Percentiles rank a stretch among this genome's conserved stretches.
phyloP scores from a whole-genome alignment of 2,797 vertebrate species.

The Gymnoscopelus braueri region DNA sequence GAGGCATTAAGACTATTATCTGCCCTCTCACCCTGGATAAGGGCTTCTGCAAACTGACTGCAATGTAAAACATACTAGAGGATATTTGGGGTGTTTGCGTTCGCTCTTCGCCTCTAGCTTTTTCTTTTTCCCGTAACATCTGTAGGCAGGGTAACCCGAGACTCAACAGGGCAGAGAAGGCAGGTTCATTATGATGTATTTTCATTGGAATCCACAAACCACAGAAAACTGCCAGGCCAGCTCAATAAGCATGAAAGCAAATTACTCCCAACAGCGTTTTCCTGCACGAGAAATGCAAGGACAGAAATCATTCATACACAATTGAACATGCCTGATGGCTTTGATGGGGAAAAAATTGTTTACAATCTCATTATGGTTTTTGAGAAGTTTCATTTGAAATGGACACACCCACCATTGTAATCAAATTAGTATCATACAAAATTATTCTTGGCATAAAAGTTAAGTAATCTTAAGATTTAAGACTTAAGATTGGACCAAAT shows the following conservation, averaged over 20 bases:
- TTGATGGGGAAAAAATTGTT: slow-evolving; percentile 13
- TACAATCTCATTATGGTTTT: too few relatives aligned
- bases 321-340: slow-evolving; percentile 18
- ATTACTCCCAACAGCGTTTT: slow-evolving; percentile 54
- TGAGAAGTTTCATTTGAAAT: too few relatives aligned
- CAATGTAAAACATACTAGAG: too few relatives aligned
- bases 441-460: too few relatives aligned
- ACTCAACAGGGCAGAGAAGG: slow-evolving; percentile 76
- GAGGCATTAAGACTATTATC: too few relatives aligned
- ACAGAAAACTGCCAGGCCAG: slow-evolving; percentile 74
- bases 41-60: too few relatives aligned
- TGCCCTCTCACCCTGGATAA: too few relatives aligned
- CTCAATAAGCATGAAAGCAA: slow-evolving; percentile 79
- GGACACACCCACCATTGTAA: too few relatives aligned
- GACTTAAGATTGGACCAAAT: too few relatives aligned
- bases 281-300: slow-evolving; percentile 5
- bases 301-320: slow-evolving; percentile 22
- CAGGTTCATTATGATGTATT: slow-evolving; percentile 83
- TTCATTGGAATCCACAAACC: slow-evolving; percentile 82
- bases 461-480: too few relatives aligned
- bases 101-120: slow-evolving; percentile 5
- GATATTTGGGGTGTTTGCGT: too few relatives aligned
- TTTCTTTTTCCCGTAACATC: slow-evolving; percentile 53
- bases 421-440: too few relatives aligned
- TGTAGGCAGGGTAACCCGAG: slow-evolving; percentile 77